These are phyloP conservation scores for Ictidomys tridecemlineatus DNA, from an alignment of 2,113 vertebrate species.

Conservation along the genomic window DNA sequence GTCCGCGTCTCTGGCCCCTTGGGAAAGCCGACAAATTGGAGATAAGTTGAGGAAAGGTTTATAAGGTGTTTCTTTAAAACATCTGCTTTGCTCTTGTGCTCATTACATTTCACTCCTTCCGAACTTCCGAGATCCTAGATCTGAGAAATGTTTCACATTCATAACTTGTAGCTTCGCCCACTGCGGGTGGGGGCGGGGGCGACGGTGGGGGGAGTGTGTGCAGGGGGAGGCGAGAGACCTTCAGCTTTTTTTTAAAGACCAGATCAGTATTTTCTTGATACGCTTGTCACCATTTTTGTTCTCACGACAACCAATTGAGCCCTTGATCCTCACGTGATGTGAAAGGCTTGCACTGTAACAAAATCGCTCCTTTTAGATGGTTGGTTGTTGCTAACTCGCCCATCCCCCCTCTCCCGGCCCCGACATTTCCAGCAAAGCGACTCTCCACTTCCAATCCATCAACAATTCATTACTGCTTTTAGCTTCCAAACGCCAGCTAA, in stretches of 20 bases:
- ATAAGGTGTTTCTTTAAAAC: slow-evolving; percentile 80
- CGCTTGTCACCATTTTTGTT: slow-evolving; percentile 89
- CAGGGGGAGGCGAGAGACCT: slow-evolving; percentile 72
- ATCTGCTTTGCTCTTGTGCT: slow-evolving; percentile 76
- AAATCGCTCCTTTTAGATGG: slow-evolving; percentile 89
- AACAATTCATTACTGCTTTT: slow-evolving; percentile 92
- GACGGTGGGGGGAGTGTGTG: background rate
- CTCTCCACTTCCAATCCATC: slow-evolving; percentile 86
- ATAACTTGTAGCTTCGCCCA: slow-evolving; percentile 82
- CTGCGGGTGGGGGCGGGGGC: slow-evolving; percentile 10
- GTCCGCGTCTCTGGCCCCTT: background rate
- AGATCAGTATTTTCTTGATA: slow-evolving; percentile 86
- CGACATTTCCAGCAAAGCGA: slow-evolving; percentile 84
- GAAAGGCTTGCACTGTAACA: slow-evolving; percentile 88
- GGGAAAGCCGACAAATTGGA: slow-evolving; percentile 76
- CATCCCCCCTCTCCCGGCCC: slow-evolving; percentile 83
- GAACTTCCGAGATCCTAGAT: slow-evolving; percentile 69
- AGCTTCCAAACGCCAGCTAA: slow-evolving; percentile 90
- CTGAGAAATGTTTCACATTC: slow-evolving; percentile 86
- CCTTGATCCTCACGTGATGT: slow-evolving; percentile 89
- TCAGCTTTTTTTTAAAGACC: slow-evolving; percentile 83
- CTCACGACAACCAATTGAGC: slow-evolving; percentile 89
- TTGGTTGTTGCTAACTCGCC: slow-evolving; percentile 86
- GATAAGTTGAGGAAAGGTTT: slow-evolving; percentile 78
- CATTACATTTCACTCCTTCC: slow-evolving; percentile 75